These are phyloP conservation scores for Papilio demoleus DNA, from an alignment of 2,888 invertebrate genomes.

Conservation along the genomic window DNA sequence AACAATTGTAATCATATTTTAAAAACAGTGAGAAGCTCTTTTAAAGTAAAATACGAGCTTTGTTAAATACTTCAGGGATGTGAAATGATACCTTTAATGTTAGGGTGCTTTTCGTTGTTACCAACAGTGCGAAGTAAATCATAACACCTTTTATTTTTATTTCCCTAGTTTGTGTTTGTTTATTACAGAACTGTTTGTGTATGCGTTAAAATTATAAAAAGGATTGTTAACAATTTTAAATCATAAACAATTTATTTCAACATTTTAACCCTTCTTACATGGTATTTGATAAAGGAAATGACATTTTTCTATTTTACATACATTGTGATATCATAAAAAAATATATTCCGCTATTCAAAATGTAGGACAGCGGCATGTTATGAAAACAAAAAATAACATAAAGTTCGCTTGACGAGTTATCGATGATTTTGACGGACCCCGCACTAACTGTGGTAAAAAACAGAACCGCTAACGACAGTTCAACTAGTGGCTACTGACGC, in stretches of 20 bases:
- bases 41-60: slow-evolving; percentile 14
- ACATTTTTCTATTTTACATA: background rate
- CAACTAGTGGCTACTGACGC: background rate
- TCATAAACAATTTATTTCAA: too few relatives aligned
- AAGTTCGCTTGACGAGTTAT: slow-evolving; percentile 35
- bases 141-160: background rate
- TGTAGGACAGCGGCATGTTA: background rate
- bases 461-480: slow-evolving; percentile 28
- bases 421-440: slow-evolving; percentile 29
- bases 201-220: too few relatives aligned
- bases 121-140: slow-evolving; percentile 1
- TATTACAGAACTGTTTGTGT: background rate
- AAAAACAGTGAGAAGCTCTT: slow-evolving; percentile 15
- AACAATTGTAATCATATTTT: slow-evolving; percentile 10
- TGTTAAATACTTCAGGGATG: slow-evolving; percentile 20
- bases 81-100: slow-evolving; percentile 9
- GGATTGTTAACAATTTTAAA: too few relatives aligned
- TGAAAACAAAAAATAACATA: slow-evolving; percentile 23
- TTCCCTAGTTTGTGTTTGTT: background rate
- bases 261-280: too few relatives aligned
- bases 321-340: background rate
- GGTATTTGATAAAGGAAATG: too few relatives aligned
- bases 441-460: slow-evolving; percentile 26
- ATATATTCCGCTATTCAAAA: background rate
- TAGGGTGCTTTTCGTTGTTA: slow-evolving; percentile 7